Base-by-base conservation (phyloP, 2,113 vertebrate genomes). In the Cephalopterus ornatus region DNA sequence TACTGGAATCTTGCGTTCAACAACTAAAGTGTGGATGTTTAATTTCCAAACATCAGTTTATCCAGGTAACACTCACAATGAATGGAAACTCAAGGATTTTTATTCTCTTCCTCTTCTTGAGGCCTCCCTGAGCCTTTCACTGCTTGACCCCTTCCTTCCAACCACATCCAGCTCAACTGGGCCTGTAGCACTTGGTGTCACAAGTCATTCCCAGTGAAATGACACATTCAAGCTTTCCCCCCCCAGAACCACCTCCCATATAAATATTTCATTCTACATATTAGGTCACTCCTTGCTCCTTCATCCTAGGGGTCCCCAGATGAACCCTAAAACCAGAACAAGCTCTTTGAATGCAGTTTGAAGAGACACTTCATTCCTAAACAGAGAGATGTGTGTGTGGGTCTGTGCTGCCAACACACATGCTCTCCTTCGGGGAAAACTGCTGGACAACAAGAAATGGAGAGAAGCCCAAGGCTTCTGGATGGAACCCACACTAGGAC, bases 251-350 rank as follows among this genome's bases (percentile, higher is more conserved):
- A 30, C 15, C 35, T 37, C 42, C 21, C 32, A 6, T 1, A 2
- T 4, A 10, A n/a, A 4, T 4, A 35, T n/a, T 26, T 46, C 80
- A 35, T 26, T 12, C 42, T 58, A 11, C 0, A 0, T 4, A 6
- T 41, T 18, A n/a, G 77, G 65, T 41, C 44, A 6, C 39, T 42
- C 62, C 75, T 50, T 39, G 28, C 52, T 55, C 9, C 16, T 44
- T 37, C 5, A 5, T n/a, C 55, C 27, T 26, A 5, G 12, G 53
- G 37, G 4, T 41, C 42, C 41, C 41, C 80, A 59, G 15, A 12
- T 14, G 47, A 62, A 67, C 19, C n/a, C 84, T 18, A 15, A 58
- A 85, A 8, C 20, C 78, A 63, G 37, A 68, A 42, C 5, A 20
- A 72, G 35, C 39, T 78, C 59, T 62, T 42, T 23, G 27, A 20